These are phyloP conservation scores for Frankliniella intonsa DNA, from an alignment of 2,888 invertebrate genomes.

Conservation along the genomic window DNA sequence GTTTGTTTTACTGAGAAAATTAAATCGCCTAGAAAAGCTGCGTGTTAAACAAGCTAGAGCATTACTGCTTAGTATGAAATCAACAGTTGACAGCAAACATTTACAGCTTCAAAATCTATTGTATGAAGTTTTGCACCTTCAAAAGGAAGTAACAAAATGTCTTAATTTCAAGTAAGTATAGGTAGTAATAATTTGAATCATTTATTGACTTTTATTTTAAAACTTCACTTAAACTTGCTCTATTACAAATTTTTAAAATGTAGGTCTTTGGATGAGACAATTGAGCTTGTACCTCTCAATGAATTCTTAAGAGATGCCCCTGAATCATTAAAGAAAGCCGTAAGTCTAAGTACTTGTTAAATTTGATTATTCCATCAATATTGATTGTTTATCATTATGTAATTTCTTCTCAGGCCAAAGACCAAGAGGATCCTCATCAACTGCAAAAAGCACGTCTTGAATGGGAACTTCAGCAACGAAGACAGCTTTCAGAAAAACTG, in stretches of 20 bases:
- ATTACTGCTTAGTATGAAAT: conserved; percentile 74
- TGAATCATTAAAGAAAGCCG: conserved; percentile 48
- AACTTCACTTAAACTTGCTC: not conserved
- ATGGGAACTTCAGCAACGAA: conserved; percentile 86
- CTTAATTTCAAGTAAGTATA: conserved; percentile 76
- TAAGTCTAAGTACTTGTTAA: not conserved
- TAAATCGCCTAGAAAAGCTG: conserved; percentile 86
- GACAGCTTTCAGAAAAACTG: conserved; percentile 72
- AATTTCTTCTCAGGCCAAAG: conserved; percentile 54
- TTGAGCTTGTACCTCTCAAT: conserved; percentile 76
- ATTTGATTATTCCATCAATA: not conserved
- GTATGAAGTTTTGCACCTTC: conserved; percentile 89
- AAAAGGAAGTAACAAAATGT: conserved; percentile 92
- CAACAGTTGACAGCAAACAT: conserved; percentile 83
- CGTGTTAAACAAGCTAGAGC: conserved; percentile 78
- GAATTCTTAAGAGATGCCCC: conserved; percentile 82
- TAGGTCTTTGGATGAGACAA: conserved; percentile 87
- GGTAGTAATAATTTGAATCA: not conserved
- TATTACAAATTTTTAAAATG: not conserved
- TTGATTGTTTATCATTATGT: not conserved
- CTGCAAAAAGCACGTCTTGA: conserved; percentile 79
- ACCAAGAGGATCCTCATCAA: conserved; percentile 69
- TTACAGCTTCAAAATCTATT: conserved; percentile 86
- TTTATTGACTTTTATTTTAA: not conserved
- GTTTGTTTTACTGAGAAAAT: conserved; percentile 78